These are phyloP conservation scores for Hyalella azteca DNA, from an alignment of 2,888 invertebrate species.

Conservation along the genomic window DNA sequence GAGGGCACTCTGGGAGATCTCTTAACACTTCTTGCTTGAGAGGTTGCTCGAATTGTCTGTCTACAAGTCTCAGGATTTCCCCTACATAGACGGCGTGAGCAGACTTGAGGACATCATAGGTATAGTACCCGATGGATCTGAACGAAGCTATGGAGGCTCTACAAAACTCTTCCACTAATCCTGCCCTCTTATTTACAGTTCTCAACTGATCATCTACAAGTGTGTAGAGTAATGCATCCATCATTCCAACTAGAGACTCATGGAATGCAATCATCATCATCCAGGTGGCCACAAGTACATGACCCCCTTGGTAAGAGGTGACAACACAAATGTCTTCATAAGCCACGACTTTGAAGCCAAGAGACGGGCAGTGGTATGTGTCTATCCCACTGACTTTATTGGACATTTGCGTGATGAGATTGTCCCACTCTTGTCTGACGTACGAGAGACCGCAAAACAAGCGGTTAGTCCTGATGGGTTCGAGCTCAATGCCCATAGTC, in stretches of 20 bases:
- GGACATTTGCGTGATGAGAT: not conserved
- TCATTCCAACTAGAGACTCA: not conserved
- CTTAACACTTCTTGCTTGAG: not conserved
- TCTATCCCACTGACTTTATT: not conserved
- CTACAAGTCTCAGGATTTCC: not conserved
- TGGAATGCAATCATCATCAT: not conserved
- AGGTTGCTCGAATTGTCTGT: not conserved
- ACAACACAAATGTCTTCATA: not conserved
- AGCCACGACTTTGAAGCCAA: not conserved
- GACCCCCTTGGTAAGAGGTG: too few species aligned
- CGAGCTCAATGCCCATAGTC: too few species aligned
- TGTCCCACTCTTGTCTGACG: too few species aligned
- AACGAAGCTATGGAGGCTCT: not conserved
- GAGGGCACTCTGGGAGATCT: not conserved
- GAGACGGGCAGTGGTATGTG: not conserved
- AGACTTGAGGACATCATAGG: not conserved
- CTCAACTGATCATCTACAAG: not conserved
- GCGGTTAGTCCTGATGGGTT: too few species aligned
- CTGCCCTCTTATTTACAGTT: not conserved
- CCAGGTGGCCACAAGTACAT: not conserved
- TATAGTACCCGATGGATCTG: not conserved
- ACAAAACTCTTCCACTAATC: not conserved
- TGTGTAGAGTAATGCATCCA: not conserved
- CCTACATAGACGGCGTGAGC: not conserved
- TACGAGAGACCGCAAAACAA: too few species aligned